A percentile compares a stretch with the other conserved stretches of the same genome.
Conservation (phyloP, 92 coral and sea anemone genomes). For the Blastomussa wellsi region DNA sequence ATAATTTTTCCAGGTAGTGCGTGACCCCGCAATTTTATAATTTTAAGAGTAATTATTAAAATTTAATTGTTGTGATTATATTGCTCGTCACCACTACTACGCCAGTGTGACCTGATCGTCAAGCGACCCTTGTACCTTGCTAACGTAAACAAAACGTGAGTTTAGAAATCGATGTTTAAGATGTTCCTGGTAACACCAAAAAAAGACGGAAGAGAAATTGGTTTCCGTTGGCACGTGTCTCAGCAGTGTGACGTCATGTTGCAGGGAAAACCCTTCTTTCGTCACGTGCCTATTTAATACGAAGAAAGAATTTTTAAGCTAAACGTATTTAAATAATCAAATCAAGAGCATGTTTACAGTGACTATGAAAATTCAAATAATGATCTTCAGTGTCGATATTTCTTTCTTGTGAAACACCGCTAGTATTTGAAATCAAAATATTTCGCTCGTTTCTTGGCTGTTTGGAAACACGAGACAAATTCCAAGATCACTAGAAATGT, state of each 20-base stretch:
- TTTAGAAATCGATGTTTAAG: background rate
- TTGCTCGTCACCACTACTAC: too few species aligned
- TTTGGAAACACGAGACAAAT: background rate
- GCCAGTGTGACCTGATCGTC: background rate
- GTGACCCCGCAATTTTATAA: background rate
- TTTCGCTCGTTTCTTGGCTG: background rate
- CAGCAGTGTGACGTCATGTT: slow-evolving; percentile 1
- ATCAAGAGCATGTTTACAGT: too few species aligned
- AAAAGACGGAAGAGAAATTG: background rate
- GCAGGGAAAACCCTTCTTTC: background rate
- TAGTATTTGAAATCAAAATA: background rate
- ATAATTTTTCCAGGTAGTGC: background rate
- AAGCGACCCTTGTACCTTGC: background rate
- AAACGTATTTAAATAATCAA: too few species aligned
- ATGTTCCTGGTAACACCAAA: background rate
- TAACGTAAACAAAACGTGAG: background rate
- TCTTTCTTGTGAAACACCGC: background rate
- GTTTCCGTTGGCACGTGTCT: background rate
- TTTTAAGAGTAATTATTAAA: background rate
- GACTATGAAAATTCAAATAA: too few species aligned
- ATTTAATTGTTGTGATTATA: background rate
- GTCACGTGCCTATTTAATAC: background rate
- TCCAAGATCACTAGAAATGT: background rate
- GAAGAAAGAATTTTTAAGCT: too few species aligned
- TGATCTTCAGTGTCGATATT: background rate